These are phyloP conservation scores for Pachypanchax playfairii DNA, from an alignment of 2,113 vertebrate genomes.

Conservation along the genomic window DNA sequence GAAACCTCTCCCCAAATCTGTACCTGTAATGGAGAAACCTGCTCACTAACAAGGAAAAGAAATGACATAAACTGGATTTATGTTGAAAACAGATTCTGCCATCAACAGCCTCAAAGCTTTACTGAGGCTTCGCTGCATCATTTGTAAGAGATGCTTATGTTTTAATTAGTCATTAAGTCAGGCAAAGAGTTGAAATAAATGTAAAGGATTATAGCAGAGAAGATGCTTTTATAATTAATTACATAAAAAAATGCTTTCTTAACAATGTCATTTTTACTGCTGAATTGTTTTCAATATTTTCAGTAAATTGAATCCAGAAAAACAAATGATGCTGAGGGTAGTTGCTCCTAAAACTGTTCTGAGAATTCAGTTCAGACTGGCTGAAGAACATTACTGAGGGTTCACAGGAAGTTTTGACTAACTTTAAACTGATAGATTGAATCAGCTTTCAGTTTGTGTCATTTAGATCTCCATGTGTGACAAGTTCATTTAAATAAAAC, in stretches of 20 bases:
- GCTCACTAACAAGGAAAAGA: constrained; percentile 4
- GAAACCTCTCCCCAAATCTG: constrained; percentile 1
- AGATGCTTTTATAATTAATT: not conserved
- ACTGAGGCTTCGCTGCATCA: not conserved
- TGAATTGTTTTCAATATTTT: constrained; percentile 1
- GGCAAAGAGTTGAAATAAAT: constrained; percentile 5
- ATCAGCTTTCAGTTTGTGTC: not conserved
- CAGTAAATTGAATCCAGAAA: not conserved
- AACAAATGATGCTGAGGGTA: not conserved
- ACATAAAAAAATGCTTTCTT: not conserved
- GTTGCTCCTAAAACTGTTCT: not conserved
- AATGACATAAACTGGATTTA: constrained; percentile 1
- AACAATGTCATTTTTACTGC: not conserved
- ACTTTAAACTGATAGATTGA: not conserved
- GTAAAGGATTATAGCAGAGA: not conserved
- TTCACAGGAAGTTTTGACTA: not conserved
- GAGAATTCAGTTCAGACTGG: not conserved
- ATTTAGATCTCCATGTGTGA: not conserved
- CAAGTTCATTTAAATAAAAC: not conserved
- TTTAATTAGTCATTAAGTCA: constrained; percentile 39
- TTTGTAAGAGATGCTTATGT: constrained; percentile 19
- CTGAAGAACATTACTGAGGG: not conserved
- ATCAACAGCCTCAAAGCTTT: constrained; percentile 5
- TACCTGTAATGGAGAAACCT: constrained; percentile 4
- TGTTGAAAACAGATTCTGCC: not conserved